A percentile compares a stretch with the other conserved stretches of the same genome.
Conservation (phyloP, 1,140 invertebrate genomes). For the Calliphora vicina region DNA sequence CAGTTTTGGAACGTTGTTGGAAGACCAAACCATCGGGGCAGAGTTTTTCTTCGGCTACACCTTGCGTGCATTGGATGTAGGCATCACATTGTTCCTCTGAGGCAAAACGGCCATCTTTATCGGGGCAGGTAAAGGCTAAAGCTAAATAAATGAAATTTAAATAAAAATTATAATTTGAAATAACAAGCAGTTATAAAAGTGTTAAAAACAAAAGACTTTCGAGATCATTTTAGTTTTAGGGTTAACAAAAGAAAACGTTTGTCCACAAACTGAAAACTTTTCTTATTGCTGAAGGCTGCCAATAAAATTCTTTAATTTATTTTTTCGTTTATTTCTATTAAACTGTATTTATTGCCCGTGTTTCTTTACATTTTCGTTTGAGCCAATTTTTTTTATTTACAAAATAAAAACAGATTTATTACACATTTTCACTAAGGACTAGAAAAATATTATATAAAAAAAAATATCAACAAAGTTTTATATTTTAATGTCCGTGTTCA, state of each 20-base stretch:
- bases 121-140: slow-evolving; percentile 66
- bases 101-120: slow-evolving; percentile 75
- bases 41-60: slow-evolving; percentile 74
- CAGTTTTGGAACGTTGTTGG: slow-evolving; percentile 76
- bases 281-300: too few relatives aligned
- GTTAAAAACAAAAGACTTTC: slow-evolving; percentile 38
- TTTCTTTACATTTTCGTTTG: too few relatives aligned
- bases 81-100: slow-evolving; percentile 77
- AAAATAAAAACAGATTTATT: neutral
- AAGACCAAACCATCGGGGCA: slow-evolving; percentile 87
- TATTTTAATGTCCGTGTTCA: neutral
- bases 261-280: too few relatives aligned
- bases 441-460: slow-evolving; percentile 29
- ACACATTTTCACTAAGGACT: slow-evolving; percentile 36
- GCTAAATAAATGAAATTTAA: slow-evolving; percentile 1
- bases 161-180: neutral
- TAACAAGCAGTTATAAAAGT: neutral
- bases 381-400: neutral
- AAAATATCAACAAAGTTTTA: slow-evolving; percentile 12
- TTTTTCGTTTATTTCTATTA: neutral
- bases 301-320: too few relatives aligned
- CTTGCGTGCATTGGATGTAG: slow-evolving; percentile 72
- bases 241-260: too few relatives aligned
- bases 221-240: too few relatives aligned
- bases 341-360: too few relatives aligned